A percentile compares a stretch with the other conserved stretches of the same genome.
Conservation (phyloP, 2,113 vertebrate genomes). For the Ammodramus savannarum region DNA sequence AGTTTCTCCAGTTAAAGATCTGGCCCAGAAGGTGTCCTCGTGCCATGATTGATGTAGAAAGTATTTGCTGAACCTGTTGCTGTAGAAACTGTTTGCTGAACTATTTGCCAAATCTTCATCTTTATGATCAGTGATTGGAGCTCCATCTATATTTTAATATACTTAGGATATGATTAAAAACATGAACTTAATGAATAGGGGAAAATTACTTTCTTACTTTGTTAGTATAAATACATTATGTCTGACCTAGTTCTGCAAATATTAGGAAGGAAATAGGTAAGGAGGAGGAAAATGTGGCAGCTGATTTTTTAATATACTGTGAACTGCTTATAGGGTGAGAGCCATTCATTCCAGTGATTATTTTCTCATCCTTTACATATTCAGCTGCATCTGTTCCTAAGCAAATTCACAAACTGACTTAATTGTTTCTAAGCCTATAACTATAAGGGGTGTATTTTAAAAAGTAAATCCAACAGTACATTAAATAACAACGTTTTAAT, state of each 20-base stretch:
- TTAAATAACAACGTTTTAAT: conserved; percentile 3
- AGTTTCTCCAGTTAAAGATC: not conserved
- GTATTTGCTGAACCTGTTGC: not conserved
- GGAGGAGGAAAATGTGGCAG: not conserved
- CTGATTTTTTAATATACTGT: not conserved
- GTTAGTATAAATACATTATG: not conserved
- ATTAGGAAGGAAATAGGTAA: not conserved
- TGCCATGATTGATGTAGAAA: not conserved
- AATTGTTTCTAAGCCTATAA: not conserved
- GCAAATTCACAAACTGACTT: not conserved
- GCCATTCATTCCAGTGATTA: not conserved
- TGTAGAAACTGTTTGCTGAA: not conserved
- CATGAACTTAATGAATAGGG: not conserved
- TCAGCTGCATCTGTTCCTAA: not conserved
- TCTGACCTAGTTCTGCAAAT: not conserved
- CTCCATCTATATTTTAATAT: conserved; percentile 4
- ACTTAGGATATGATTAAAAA: not conserved
- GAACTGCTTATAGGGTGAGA: not conserved
- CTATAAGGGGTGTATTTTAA: not conserved
- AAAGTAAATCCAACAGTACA: not conserved
- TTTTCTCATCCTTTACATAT: not conserved
- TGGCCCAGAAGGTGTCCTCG: not conserved
- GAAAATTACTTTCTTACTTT: not conserved
- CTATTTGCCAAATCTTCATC: not conserved
- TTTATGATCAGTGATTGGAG: not conserved